phyloP scores from a whole-genome alignment of 2,888 invertebrate species.

The Aethes cnicana region DNA sequence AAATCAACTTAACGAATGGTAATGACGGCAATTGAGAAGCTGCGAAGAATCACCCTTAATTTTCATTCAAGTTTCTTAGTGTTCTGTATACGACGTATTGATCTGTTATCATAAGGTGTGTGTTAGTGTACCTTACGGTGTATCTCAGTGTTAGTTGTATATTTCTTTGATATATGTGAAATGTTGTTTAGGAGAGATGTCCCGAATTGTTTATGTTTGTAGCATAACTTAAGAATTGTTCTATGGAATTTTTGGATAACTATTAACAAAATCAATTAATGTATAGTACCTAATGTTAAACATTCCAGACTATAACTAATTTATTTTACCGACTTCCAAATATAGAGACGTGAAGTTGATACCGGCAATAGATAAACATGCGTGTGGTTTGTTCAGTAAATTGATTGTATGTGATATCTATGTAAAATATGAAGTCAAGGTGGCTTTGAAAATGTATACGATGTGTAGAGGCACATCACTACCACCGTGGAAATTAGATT shows the following conservation, averaged over 20 bases:
- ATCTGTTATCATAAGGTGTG: slow-evolving; percentile 13
- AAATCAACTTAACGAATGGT: too few relatives aligned
- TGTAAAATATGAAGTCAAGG: slow-evolving; percentile 39
- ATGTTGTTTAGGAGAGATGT: slow-evolving; percentile 8
- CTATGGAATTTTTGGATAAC: too few relatives aligned
- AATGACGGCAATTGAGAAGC: too few relatives aligned
- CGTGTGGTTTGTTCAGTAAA: slow-evolving; percentile 13
- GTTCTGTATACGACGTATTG: slow-evolving; percentile 23
- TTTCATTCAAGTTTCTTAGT: slow-evolving; percentile 16
- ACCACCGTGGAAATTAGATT: slow-evolving; percentile 73
- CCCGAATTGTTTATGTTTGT: neutral
- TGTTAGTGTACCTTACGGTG: slow-evolving; percentile 25
- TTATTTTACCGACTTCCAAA: too few relatives aligned
- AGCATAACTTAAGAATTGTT: neutral
- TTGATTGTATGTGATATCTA: slow-evolving; percentile 26
- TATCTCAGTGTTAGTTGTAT: slow-evolving; percentile 27
- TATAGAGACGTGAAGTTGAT: slow-evolving; percentile 5
- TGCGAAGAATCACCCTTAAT: too few relatives aligned
- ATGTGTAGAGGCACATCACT: slow-evolving; percentile 68
- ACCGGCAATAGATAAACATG: slow-evolving; percentile 4
- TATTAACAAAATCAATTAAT: too few relatives aligned
- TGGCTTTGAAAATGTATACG: slow-evolving; percentile 68
- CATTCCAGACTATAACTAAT: too few relatives aligned
- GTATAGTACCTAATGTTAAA: neutral
- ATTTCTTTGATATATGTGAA: slow-evolving; percentile 18